phyloP scores from a whole-genome alignment of 2,888 invertebrate species.

The Lathronympha strigana region DNA sequence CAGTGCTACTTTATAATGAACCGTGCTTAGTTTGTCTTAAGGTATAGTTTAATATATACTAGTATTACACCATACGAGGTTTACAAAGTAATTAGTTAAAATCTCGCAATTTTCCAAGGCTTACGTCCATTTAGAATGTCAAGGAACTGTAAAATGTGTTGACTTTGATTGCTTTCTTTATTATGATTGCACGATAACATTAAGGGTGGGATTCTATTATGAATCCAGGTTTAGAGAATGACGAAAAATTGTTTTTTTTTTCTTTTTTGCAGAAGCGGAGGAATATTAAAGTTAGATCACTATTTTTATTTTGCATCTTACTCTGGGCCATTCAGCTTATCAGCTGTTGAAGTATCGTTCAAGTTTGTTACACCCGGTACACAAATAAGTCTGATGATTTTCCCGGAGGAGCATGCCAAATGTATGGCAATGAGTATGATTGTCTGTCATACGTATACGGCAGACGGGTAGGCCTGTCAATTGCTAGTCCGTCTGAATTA shows the following conservation, averaged over 20 bases:
- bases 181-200: background rate
- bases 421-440: too few species aligned
- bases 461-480: too few species aligned
- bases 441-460: too few species aligned
- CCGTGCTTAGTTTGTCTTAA: background rate
- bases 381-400: too few species aligned
- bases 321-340: too few species aligned
- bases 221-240: background rate
- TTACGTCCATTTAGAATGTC: background rate
- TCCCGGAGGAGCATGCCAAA: too few species aligned
- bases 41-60: background rate
- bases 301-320: too few species aligned
- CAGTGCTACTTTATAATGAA: background rate
- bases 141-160: conserved; percentile 4
- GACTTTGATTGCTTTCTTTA: background rate
- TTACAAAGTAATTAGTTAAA: background rate
- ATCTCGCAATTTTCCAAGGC: conserved; percentile 17
- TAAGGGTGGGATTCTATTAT: background rate
- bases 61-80: background rate
- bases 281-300: background rate
- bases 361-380: too few species aligned
- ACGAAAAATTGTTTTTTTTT: background rate
- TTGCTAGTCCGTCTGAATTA: too few species aligned
- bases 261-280: background rate
- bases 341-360: too few species aligned